These are phyloP conservation scores for Erpobdella octoculata DNA, from an alignment of 2,888 invertebrate species.

Conservation along the genomic window DNA sequence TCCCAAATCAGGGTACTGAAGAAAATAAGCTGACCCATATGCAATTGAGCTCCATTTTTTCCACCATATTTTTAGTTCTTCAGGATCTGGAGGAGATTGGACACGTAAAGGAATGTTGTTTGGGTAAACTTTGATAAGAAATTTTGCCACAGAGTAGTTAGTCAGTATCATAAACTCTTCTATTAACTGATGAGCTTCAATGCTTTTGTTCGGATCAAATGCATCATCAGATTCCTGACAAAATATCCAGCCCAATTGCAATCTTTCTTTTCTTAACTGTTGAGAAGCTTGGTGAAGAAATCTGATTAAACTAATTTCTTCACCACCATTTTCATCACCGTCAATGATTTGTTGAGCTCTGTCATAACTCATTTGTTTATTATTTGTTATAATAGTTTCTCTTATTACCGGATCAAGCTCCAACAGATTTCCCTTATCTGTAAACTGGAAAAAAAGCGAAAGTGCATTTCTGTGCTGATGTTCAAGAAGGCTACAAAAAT, in stretches of 20 bases:
- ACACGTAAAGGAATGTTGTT: slow-evolving; percentile 41
- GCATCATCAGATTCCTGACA: neutral
- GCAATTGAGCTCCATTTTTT: neutral
- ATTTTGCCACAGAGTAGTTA: slow-evolving; percentile 42
- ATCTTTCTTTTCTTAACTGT: slow-evolving; percentile 9
- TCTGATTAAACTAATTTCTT: neutral
- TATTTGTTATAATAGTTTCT: slow-evolving; percentile 1
- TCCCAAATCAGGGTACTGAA: too few relatives aligned
- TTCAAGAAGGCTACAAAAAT: slow-evolving; percentile 54
- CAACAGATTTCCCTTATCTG: neutral
- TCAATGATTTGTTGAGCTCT: slow-evolving; percentile 20
- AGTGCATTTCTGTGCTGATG: slow-evolving; percentile 44
- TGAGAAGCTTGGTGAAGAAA: neutral
- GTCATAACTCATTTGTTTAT: slow-evolving; percentile 15
- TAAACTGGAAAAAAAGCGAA: slow-evolving; percentile 19
- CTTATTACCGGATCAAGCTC: neutral
- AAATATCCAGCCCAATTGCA: slow-evolving; percentile 11
- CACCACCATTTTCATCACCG: neutral
- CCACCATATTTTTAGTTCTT: slow-evolving; percentile 28
- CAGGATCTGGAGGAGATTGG: slow-evolving; percentile 39
- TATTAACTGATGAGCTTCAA: slow-evolving; percentile 41
- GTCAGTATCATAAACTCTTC: slow-evolving; percentile 45
- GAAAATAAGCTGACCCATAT: neutral
- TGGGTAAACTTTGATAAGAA: slow-evolving; percentile 40
- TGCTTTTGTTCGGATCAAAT: slow-evolving; percentile 31